Evolutionary conservation across 2,113 vertebrate genomes (phyloP), one percentile per base, ranked within the genome.

Genomic region (Heterotilapia buettikoferi): DNA sequence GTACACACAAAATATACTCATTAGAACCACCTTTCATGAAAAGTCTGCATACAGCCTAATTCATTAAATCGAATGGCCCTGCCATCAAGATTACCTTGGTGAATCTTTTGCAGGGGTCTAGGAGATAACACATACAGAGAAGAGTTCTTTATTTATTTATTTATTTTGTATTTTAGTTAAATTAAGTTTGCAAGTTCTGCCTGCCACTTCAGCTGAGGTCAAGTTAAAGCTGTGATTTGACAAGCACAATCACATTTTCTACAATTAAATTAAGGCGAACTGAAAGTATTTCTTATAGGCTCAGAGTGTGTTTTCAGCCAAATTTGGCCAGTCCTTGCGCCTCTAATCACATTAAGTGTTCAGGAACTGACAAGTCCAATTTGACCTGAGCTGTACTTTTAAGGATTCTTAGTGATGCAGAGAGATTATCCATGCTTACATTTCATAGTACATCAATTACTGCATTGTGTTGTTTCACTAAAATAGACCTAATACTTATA

Each of bases 401-500:
- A 71, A 54, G 61, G 50, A 68, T 85, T 33, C 54, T 78, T 47
- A 26, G 61, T 78, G 50, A 59, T 79, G 73, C 76, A 80, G 33
- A 89, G 26, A 84, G 59, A 86, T 88, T 86, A 91, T 89, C 85
- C 40, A n/a, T 61, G 59, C 86, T 83, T 36, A 83, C 19, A 86
- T 82, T 86, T 43, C 19, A 40, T 24, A 31, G 12, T 1, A 73
- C 52, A 73, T 19, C n/a, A 73, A 86, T 88, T 80, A 57, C 66
- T 84, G 66, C 26, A 53, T 45, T 14, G 50, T 45, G 12, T 53
- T 45, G 31, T 85, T 81, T 84, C 21, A 71, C 82, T 38, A 12
- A 57, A 80, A 76, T 21, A 76, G n/a, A 24, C 18, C 4, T 7
- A 21, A 78, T 57, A 10, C 21, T 21, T 21, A 5, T 24, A 40